Evolutionary conservation across 2,888 invertebrate species (phyloP).

Genomic region (Andrena haemorrhoa): DNA sequence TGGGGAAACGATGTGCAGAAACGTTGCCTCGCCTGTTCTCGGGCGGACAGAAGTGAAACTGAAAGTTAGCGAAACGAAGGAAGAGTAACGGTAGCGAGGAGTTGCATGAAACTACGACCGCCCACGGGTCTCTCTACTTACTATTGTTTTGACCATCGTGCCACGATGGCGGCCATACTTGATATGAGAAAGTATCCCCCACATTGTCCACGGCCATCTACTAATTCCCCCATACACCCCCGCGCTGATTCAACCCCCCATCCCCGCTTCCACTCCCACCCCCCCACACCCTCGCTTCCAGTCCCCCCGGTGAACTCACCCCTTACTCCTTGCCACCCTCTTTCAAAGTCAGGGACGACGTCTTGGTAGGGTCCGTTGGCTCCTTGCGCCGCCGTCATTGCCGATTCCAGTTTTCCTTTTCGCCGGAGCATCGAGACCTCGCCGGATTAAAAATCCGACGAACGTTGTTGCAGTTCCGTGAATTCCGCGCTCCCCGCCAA

Average conservation of each 20-base stretch:
- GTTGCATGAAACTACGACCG: slow-evolving; percentile 47
- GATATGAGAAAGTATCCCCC: slow-evolving; percentile 85
- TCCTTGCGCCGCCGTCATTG: slow-evolving; percentile 26
- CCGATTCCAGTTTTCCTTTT: background rate
- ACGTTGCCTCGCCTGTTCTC: background rate
- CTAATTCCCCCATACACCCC: slow-evolving; percentile 83
- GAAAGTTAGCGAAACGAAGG: slow-evolving; percentile 9
- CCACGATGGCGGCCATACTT: slow-evolving; percentile 85
- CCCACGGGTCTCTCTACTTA: slow-evolving; percentile 78
- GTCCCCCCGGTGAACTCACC: slow-evolving; percentile 68
- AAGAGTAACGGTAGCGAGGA: slow-evolving; percentile 35
- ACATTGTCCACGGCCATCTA: slow-evolving; percentile 84
- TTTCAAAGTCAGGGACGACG: slow-evolving; percentile 80
- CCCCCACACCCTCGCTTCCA: slow-evolving; percentile 50
- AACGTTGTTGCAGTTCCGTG: background rate
- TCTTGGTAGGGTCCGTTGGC: slow-evolving; percentile 40
- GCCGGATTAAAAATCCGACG: background rate
- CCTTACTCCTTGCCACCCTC: slow-evolving; percentile 69
- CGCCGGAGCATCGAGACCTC: background rate
- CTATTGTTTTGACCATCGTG: slow-evolving; percentile 85
- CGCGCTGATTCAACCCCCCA: slow-evolving; percentile 81
- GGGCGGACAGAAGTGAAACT: slow-evolving; percentile 3
- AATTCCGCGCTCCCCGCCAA: background rate
- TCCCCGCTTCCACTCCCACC: slow-evolving; percentile 50
- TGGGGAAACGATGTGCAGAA: slow-evolving; percentile 12